Evolutionary conservation across 2,113 vertebrate species (phyloP), one percentile per base, ranked within the genome.

Genomic region (Antennarius striatus): DNA sequence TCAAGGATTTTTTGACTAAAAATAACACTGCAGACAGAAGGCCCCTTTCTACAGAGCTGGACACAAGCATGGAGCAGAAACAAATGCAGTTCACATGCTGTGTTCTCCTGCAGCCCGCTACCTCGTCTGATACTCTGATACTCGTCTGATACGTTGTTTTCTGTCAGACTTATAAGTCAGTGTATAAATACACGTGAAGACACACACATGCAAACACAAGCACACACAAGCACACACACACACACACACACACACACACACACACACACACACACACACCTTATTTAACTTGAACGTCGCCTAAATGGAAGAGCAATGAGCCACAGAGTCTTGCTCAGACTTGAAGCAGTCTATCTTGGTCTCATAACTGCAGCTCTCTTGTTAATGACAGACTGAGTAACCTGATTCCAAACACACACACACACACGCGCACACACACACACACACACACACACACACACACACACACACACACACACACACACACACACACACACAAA

Each of bases 321-420:
- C 73, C 86, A 5, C 11, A 84, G 82, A 86, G 80, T 91, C 88
- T 67, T 85, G 89, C 84, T 91, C 91, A 91, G 91, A 82, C 86
- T 68, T 88, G 92, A 92, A 93, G 90, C 88, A 71, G 78, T 79
- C 82, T 83, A 86, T 90, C 85, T 86, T 86, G 76, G 74, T 88
- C 91, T 91, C 82, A 79, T 65, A 73, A 83, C 61, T 85, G 82
- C 87, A 68, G 88, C 79, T 86, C 90, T 82, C 90, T 83, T 57
- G 73, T 91, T 91, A 92, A 93, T 85, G 92, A 92, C 88, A 90
- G 79, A 88, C 77, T 84, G 74, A 63, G 85, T 91, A 92, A 93
- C 92, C 88, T 30, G 83, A 94, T 90, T 85, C 90, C 80, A 70
- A 88, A 88, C 78, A 88, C 71, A 77, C 59, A 57, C 52, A 66